Evolutionary conservation across 2,888 invertebrate genomes (phyloP).

Genomic region (Parochlus steinenii): DNA sequence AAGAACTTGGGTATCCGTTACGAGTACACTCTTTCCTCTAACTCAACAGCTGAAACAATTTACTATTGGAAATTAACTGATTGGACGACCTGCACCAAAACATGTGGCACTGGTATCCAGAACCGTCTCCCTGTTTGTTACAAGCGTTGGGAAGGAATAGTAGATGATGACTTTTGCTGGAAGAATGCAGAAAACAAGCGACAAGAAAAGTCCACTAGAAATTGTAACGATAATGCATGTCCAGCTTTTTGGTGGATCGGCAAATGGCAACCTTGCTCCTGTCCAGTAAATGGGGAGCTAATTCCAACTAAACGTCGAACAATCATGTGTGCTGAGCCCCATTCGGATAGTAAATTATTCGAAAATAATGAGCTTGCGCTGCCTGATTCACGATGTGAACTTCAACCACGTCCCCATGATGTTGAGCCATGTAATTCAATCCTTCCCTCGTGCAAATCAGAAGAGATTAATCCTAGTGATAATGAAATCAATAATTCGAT

Average conservation of each 20-base stretch:
- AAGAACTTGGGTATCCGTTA: constrained; percentile 68
- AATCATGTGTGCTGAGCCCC: constrained; percentile 60
- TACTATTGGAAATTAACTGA: constrained; percentile 62
- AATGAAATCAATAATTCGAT: constrained; percentile 11
- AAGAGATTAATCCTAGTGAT: constrained; percentile 15
- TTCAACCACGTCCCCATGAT: constrained; percentile 45
- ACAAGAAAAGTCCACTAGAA: constrained; percentile 41
- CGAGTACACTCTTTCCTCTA: constrained; percentile 50
- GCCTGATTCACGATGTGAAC: constrained; percentile 54
- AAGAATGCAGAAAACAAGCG: constrained; percentile 35
- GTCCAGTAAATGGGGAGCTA: constrained; percentile 41
- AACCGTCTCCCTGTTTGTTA: constrained; percentile 34
- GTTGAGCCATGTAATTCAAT: constrained; percentile 41
- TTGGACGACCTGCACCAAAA: constrained; percentile 63
- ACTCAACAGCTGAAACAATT: constrained; percentile 40
- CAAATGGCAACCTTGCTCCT: constrained; percentile 70
- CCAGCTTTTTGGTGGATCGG: constrained; percentile 76
- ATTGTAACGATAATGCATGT: constrained; percentile 48
- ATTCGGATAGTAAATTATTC: too few species aligned
- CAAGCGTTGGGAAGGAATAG: constrained; percentile 33
- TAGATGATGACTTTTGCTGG: constrained; percentile 43
- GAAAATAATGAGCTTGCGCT: constrained; percentile 61
- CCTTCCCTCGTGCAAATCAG: constrained; percentile 23
- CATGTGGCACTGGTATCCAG: constrained; percentile 62
- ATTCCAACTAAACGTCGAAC: constrained; percentile 42